Conservation (phyloP, 2,888 invertebrate genomes). For the Agrenia bidenticulata region DNA sequence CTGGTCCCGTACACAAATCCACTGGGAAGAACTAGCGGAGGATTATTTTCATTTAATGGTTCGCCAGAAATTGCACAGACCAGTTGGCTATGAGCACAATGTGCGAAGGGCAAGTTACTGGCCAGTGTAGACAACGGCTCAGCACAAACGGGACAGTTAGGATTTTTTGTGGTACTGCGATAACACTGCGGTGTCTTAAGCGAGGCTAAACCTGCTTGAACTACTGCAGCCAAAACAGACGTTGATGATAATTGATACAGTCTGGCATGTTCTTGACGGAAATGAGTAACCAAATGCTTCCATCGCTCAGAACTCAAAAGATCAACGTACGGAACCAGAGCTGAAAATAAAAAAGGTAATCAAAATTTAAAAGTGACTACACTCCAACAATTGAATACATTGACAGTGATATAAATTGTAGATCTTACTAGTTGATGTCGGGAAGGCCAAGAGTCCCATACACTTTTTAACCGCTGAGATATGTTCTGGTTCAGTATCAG, state of each 20-base stretch:
- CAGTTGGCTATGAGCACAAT: constrained; percentile 92
- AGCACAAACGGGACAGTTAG: constrained; percentile 90
- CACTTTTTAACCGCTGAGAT: constrained; percentile 73
- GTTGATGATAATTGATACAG: constrained; percentile 89
- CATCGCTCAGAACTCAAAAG: constrained; percentile 70
- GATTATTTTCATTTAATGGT: constrained; percentile 95
- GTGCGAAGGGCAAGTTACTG: constrained; percentile 79
- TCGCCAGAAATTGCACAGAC: constrained; percentile 87
- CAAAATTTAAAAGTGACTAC: too few species aligned
- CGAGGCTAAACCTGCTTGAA: constrained; percentile 91
- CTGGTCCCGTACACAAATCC: constrained; percentile 95
- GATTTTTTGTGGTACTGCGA: constrained; percentile 64
- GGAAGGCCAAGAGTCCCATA: constrained; percentile 93
- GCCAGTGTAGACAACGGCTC: constrained; percentile 85
- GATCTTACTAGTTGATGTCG: constrained; percentile 70
- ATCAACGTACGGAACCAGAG: constrained; percentile 57
- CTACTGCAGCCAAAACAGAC: constrained; percentile 85
- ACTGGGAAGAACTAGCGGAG: constrained; percentile 97
- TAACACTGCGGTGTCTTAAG: constrained; percentile 80
- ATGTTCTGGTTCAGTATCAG: constrained; percentile 72
- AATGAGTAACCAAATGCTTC: constrained; percentile 82
- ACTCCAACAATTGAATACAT: background rate
- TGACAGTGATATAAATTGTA: background rate
- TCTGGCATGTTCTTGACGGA: constrained; percentile 89
- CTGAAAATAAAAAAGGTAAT: constrained; percentile 33